phyloP scores from a whole-genome alignment of 1,140 invertebrate species.

The Platyscapa corneri region DNA sequence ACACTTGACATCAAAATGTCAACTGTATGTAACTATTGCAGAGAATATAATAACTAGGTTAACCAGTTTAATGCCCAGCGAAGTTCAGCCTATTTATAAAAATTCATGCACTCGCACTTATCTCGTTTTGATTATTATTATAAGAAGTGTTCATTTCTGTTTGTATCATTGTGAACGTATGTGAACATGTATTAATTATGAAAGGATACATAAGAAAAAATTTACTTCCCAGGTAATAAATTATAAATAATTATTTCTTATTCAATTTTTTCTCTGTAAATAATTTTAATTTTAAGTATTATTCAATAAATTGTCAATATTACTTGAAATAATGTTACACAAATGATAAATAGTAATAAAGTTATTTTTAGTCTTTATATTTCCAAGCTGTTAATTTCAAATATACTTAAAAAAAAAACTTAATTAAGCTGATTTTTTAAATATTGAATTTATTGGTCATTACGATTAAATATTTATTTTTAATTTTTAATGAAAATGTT shows the following conservation, averaged over 20 bases:
- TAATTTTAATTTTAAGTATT: neutral
- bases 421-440: too few species aligned
- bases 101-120: slow-evolving; percentile 23
- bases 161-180: neutral
- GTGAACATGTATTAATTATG: neutral
- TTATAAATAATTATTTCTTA: neutral
- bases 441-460: too few species aligned
- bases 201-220: slow-evolving; percentile 14
- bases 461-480: too few species aligned
- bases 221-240: neutral
- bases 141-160: neutral
- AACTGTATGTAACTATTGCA: slow-evolving; percentile 57
- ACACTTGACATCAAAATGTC: slow-evolving; percentile 14
- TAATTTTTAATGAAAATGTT: too few species aligned
- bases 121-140: neutral
- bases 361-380: too few species aligned
- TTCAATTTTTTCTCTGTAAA: too few species aligned
- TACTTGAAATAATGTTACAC: too few species aligned
- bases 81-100: slow-evolving; percentile 66
- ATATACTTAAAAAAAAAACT: too few species aligned
- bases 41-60: slow-evolving; percentile 64
- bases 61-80: slow-evolving; percentile 73
- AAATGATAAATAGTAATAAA: too few species aligned
- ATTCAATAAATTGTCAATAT: neutral
- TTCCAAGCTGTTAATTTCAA: too few species aligned